Evolutionary conservation across 2,888 invertebrate genomes (phyloP), one percentile per base, ranked within the genome.

Genomic region (Mythimna ferrago): DNA sequence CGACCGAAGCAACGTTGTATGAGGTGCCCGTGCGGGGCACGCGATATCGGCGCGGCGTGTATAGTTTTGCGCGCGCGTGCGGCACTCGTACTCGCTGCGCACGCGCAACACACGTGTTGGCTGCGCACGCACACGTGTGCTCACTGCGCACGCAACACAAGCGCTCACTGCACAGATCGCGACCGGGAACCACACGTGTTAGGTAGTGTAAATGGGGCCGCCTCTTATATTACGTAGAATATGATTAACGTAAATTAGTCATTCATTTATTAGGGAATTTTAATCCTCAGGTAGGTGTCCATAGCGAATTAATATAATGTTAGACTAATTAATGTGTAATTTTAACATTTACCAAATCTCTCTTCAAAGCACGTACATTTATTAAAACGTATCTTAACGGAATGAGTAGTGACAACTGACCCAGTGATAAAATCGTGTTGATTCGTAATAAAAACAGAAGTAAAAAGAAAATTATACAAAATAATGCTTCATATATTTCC

Each of bases 121-220:
- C 14, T 14, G 44, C 44, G 44, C 44, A 48, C 44, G 44, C 5
- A 2, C 41, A 41, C 41, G 11, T 11, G 11, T 11, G 9, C 41
- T 9, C 41, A 11, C 11, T 14, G 44, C 44, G 44, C 44, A 48
- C 44, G 44, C 44, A 48, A 26, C 26, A 26, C 48, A 16, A 5
- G 48, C 16, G 16, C 48, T 48, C 48, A 6, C 16, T 16, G 48
- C 48, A 19, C 51, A 51, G 19, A 51, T 19, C 7, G 51, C 51
- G 51, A 67, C 66, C 71, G 60, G 66, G 81, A 80, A 69, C 81
- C 80, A 81, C 82, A 83, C 80, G 58, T 79, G 88, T 88, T 92
- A 92, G 89, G 87, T 91, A 93, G 90, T 90, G 92, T 90, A 94
- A 94, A 93, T 93, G 95, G 93, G 94, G 94, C 96, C 96, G 96